Evolutionary conservation across 64 coral and sea anemone species (phyloP).

Genomic region (Dendronephthya gigantea): DNA sequence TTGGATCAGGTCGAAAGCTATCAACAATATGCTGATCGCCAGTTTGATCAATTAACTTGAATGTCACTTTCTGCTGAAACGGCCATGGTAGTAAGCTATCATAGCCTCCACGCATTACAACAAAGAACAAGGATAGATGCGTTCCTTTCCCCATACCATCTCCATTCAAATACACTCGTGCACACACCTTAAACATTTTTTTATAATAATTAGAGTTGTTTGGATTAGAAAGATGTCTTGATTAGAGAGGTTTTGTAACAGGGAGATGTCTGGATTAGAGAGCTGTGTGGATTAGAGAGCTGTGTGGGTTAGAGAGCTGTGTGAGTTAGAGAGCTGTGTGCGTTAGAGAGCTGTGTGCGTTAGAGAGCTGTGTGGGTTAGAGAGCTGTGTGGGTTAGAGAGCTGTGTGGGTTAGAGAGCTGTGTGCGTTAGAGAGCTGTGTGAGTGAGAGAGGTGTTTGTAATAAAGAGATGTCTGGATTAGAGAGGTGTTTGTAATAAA

Average conservation of each 20-base stretch:
- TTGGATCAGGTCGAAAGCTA: constrained; percentile 50
- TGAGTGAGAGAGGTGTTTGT: too few relatives aligned
- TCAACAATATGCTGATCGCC: constrained; percentile 36
- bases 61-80: constrained; percentile 51
- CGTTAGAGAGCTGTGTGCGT: background rate
- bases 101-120: constrained; percentile 57
- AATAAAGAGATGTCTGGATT: too few relatives aligned
- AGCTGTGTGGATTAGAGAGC: too few relatives aligned
- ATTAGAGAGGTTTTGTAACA: too few relatives aligned
- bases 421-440: background rate
- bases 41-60: constrained; percentile 47
- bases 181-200: constrained; percentile 44
- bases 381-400: too few relatives aligned
- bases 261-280: too few relatives aligned
- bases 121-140: constrained; percentile 53
- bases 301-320: too few relatives aligned
- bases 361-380: background rate
- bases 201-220: too few relatives aligned
- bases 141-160: constrained; percentile 61
- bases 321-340: too few relatives aligned
- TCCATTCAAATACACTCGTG: constrained; percentile 54
- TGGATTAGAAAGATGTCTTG: too few relatives aligned
- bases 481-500: too few relatives aligned
- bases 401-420: background rate
- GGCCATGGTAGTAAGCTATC: constrained; percentile 54